These are phyloP conservation scores for Mus spicilegus DNA, from an alignment of 2,113 vertebrate genomes.

Conservation along the genomic window DNA sequence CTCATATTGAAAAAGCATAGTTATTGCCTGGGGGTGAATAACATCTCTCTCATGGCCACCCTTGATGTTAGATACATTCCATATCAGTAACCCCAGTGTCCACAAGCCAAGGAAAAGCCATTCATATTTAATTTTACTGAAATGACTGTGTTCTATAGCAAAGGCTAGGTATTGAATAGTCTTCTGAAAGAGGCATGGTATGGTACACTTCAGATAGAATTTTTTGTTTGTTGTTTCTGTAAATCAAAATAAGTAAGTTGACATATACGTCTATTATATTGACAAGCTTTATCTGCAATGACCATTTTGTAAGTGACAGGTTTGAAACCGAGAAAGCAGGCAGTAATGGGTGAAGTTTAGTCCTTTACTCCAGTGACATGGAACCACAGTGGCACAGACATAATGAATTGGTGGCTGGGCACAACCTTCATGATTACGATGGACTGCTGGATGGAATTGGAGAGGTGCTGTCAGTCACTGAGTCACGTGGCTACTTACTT, in stretches of 20 bases:
- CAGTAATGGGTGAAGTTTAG: not conserved
- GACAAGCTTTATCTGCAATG: slow-evolving; percentile 21
- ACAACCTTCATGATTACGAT: slow-evolving; percentile 53
- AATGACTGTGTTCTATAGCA: not conserved
- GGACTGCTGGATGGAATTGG: slow-evolving; percentile 81
- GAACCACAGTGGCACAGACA: slow-evolving; percentile 79
- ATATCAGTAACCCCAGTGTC: slow-evolving; percentile 6
- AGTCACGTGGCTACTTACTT: slow-evolving; percentile 90
- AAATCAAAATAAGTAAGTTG: slow-evolving; percentile 25
- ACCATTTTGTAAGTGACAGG: not conserved
- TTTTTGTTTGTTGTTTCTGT: slow-evolving; percentile 48
- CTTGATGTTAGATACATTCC: not conserved
- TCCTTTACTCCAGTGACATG: slow-evolving; percentile 43
- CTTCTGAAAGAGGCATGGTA: not conserved
- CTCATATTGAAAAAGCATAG: not conserved
- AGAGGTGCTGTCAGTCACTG: slow-evolving; percentile 75
- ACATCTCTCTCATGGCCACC: not conserved
- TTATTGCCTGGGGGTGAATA: slow-evolving; percentile 6
- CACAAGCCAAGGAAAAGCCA: not conserved
- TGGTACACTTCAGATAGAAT: not conserved
- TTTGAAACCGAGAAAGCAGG: not conserved
- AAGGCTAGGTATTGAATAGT: not conserved
- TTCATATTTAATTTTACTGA: not conserved
- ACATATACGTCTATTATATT: not conserved
- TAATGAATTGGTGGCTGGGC: slow-evolving; percentile 71